phyloP scores from a whole-genome alignment of 2,888 invertebrate genomes.

The Eulithis prunata region DNA sequence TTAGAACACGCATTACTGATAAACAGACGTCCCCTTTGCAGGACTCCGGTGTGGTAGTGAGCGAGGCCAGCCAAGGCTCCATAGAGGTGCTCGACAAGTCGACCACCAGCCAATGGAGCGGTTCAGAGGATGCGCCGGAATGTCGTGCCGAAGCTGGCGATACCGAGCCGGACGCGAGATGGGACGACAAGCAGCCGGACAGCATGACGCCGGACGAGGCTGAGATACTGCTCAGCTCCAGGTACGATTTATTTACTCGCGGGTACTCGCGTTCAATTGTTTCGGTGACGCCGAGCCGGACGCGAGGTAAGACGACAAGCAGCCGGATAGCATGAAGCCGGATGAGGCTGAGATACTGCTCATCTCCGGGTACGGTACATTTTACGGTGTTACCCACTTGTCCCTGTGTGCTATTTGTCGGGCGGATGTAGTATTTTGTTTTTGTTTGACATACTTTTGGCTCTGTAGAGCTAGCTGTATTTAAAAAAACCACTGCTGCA shows the following conservation, averaged over 20 bases:
- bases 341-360: too few relatives aligned
- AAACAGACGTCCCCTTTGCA: constrained; percentile 43
- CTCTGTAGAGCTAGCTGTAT: too few relatives aligned
- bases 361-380: too few relatives aligned
- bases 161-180: constrained; percentile 53
- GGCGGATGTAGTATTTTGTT: too few relatives aligned
- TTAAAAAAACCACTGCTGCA: too few relatives aligned
- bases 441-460: too few relatives aligned
- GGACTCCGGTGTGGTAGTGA: constrained; percentile 83
- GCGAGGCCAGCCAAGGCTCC: constrained; percentile 82
- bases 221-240: constrained; percentile 93
- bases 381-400: too few relatives aligned
- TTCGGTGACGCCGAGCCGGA: too few relatives aligned
- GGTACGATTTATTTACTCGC: constrained; percentile 75
- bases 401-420: too few relatives aligned
- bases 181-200: constrained; percentile 74
- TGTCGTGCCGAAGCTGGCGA: constrained; percentile 52
- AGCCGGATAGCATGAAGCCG: too few relatives aligned
- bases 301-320: too few relatives aligned
- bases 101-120: constrained; percentile 84
- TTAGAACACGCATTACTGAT: constrained; percentile 4
- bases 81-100: constrained; percentile 84
- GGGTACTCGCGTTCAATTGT: background rate
- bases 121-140: constrained; percentile 79
- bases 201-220: constrained; percentile 94